These are phyloP conservation scores for Oreocharis arfaki DNA, from an alignment of 2,113 vertebrate species.

Conservation along the genomic window DNA sequence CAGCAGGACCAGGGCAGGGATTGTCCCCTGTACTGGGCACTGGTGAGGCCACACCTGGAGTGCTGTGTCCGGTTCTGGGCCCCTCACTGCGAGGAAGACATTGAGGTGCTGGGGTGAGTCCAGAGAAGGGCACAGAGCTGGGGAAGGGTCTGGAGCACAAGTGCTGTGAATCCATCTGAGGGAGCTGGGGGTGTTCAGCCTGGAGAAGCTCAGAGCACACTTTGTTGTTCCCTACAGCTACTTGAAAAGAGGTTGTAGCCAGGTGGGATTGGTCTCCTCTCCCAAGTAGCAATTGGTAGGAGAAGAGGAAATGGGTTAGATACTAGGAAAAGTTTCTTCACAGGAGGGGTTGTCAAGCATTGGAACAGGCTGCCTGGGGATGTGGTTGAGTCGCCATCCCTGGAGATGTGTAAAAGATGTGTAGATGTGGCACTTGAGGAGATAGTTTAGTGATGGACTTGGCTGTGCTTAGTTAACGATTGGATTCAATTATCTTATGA, in stretches of 20 bases:
- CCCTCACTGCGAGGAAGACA: neutral
- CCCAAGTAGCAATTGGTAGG: neutral
- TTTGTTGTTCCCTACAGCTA: neutral
- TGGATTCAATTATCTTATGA: neutral
- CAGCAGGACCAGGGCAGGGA: neutral
- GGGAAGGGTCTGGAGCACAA: neutral
- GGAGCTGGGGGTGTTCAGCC: fast-evolving
- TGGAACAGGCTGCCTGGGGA: neutral
- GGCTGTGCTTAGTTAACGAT: neutral
- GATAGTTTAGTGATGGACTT: neutral
- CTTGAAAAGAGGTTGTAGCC: neutral
- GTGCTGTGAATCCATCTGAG: neutral
- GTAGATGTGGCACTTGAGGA: neutral
- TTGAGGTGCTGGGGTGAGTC: fast-evolving
- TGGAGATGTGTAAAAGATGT: neutral
- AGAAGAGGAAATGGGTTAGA: neutral
- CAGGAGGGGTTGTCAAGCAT: neutral
- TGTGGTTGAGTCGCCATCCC: neutral
- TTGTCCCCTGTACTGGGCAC: neutral
- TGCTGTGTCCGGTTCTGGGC: neutral
- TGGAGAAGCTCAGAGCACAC: neutral
- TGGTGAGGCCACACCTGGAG: fast-evolving
- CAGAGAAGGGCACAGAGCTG: fast-evolving
- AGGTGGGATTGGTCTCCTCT: neutral
- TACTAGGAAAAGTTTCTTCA: neutral